phyloP scores from a whole-genome alignment of 2,888 invertebrate species.

The Mesorhabditis belari region DNA sequence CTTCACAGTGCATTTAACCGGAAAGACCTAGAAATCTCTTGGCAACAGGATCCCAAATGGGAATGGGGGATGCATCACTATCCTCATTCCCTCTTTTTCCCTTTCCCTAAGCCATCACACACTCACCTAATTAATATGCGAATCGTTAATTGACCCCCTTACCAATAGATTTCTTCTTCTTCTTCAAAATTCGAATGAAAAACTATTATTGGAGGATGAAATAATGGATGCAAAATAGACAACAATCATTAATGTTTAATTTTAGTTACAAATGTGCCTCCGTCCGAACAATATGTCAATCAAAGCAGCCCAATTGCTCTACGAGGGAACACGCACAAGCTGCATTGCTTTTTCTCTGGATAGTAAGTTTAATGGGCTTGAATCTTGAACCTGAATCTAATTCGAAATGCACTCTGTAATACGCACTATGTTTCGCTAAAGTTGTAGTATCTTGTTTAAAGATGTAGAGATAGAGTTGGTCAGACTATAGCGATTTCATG shows the following conservation, averaged over 20 bases:
- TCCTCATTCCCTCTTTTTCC: neutral
- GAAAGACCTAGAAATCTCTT: neutral
- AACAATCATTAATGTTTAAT: slow-evolving; percentile 3
- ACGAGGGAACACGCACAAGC: slow-evolving; percentile 47
- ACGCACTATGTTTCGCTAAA: too few relatives aligned
- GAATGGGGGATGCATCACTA: neutral
- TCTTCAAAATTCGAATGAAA: neutral
- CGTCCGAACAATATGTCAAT: slow-evolving; percentile 48
- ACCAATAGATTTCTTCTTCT: neutral
- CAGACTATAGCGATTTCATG: too few relatives aligned
- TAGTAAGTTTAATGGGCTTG: slow-evolving; percentile 54
- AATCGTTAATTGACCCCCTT: neutral
- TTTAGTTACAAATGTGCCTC: slow-evolving; percentile 28
- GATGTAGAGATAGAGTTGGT: too few relatives aligned
- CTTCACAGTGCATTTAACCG: neutral
- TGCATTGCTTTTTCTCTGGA: slow-evolving; percentile 59
- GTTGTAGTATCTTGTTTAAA: too few relatives aligned
- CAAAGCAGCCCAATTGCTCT: slow-evolving; percentile 51
- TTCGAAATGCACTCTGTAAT: too few relatives aligned
- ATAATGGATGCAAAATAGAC: neutral
- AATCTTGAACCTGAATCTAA: neutral
- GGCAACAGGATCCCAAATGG: neutral
- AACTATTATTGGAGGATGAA: neutral
- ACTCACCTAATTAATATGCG: neutral
- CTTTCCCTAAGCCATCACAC: neutral